A percentile compares a stretch with the other conserved stretches of the same genome.
Evolutionary conservation across 2,797 vertebrate genomes (phyloP).

Genomic region (Chelon labrosus): DNA sequence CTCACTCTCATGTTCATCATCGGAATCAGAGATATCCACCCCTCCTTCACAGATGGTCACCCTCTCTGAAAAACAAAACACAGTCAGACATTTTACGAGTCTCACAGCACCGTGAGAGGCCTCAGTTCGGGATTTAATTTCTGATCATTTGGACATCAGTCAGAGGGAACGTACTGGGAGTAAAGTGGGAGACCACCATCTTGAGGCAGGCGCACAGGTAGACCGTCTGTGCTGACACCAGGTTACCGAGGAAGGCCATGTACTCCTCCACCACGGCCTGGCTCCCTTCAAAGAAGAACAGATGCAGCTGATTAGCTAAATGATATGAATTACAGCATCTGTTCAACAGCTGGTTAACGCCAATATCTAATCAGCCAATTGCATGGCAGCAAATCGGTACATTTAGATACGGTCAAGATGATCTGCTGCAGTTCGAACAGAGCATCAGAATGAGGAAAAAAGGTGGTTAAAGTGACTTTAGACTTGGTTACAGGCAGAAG

Average conservation of each 20-base stretch:
- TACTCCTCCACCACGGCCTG: conserved; percentile 93
- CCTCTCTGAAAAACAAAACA: conserved; percentile 82
- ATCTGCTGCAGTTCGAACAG: no score
- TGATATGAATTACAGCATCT: no score
- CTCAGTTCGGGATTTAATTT: neutral
- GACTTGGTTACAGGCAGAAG: no score
- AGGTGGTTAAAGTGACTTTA: no score
- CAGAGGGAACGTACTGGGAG: conserved; percentile 57
- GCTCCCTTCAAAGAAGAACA: conserved; percentile 86
- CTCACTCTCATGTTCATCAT: conserved; percentile 95
- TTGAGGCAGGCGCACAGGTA: conserved; percentile 91
- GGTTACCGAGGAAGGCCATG: conserved; percentile 92
- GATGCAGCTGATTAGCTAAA: neutral
- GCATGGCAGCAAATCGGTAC: no score
- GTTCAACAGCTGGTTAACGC: no score
- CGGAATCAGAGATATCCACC: conserved; percentile 94
- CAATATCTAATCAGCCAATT: no score
- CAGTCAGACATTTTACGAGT: neutral
- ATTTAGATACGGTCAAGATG: no score
- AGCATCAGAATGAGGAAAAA: no score
- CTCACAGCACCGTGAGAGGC: no score
- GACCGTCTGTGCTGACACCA: conserved; percentile 97
- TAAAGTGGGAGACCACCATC: conserved; percentile 91
- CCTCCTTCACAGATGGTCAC: conserved; percentile 90
- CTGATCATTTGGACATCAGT: no score